These are phyloP conservation scores for Ypsolopha scabrella DNA, from an alignment of 2,888 invertebrate species.

Conservation along the genomic window DNA sequence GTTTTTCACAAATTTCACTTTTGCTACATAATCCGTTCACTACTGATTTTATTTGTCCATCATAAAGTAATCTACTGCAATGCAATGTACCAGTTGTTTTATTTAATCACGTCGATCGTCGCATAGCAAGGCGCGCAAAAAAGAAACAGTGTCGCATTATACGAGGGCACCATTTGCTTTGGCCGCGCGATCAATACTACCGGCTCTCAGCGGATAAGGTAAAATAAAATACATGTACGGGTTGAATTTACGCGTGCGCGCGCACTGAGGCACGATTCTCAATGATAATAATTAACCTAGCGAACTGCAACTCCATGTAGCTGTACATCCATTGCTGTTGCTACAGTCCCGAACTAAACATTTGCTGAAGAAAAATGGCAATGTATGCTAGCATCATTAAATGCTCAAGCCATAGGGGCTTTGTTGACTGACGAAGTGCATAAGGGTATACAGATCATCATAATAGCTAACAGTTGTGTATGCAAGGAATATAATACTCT, in stretches of 20 bases:
- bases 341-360: slow-evolving; percentile 18
- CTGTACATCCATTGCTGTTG: not conserved
- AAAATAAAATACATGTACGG: slow-evolving; percentile 24
- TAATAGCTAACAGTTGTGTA: not conserved
- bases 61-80: not conserved
- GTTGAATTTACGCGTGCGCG: not conserved
- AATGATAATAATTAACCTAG: not conserved
- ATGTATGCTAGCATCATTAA: slow-evolving; percentile 36
- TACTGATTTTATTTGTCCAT: not conserved
- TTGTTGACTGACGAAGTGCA: slow-evolving; percentile 56
- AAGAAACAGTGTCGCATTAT: slow-evolving; percentile 34
- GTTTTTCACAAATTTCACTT: not conserved
- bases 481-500: not conserved
- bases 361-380: slow-evolving; percentile 18
- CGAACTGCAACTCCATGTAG: not conserved
- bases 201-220: slow-evolving; percentile 36
- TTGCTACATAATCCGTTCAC: not conserved
- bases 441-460: slow-evolving; percentile 6
- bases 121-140: not conserved
- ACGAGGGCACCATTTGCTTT: slow-evolving; percentile 39
- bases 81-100: too few relatives aligned
- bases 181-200: slow-evolving; percentile 63
- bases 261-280: not conserved
- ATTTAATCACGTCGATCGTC: not conserved
- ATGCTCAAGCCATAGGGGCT: slow-evolving; percentile 23